Conservation (phyloP, 23 tunicate genomes). For the Oikopleura albicans region DNA sequence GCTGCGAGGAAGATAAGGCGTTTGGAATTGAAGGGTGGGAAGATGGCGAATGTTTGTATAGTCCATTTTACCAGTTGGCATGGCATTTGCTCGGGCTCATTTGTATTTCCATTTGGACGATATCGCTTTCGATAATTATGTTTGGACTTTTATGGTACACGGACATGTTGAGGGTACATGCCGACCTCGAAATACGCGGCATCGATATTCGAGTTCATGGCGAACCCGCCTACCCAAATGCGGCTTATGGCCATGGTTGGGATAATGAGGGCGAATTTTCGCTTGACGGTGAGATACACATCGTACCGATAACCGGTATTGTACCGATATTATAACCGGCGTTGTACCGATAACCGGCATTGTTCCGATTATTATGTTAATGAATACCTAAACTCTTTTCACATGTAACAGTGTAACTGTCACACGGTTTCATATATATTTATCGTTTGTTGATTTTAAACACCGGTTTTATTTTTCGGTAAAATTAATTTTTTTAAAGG, state of each 20-base stretch:
- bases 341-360: no score
- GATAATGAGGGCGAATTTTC: neutral
- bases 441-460: no score
- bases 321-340: no score
- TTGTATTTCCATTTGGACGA: neutral
- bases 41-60: neutral
- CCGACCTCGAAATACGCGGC: neutral
- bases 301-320: no score
- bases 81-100: neutral
- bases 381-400: no score
- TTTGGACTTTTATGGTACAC: neutral
- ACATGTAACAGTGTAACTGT: no score
- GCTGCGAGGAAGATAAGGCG: no score
- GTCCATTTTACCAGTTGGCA: neutral
- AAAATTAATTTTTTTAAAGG: no score
- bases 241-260: neutral
- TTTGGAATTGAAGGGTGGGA: neutral
- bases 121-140: neutral
- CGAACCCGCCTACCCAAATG: neutral
- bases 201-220: neutral
- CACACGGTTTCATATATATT: no score
- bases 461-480: no score
- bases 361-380: no score
- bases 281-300: neutral
- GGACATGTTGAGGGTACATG: neutral